phyloP scores from a whole-genome alignment of 2,888 invertebrate genomes.

The Seira ritae region DNA sequence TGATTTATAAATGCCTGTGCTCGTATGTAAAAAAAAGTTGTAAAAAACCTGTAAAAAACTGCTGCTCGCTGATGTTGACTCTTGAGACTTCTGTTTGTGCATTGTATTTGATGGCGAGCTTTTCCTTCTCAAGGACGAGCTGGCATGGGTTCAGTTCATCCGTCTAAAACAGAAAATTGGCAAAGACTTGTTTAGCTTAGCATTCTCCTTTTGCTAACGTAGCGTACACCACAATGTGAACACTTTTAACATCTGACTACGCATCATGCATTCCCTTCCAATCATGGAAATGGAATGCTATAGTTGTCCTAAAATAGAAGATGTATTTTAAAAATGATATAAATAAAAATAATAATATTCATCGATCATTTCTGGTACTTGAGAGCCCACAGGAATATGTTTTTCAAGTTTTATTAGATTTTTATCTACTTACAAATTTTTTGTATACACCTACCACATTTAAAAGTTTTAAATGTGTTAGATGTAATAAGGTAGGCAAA shows the following conservation, averaged over 20 bases:
- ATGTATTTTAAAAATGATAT: not conserved
- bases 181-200: conserved; percentile 14
- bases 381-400: not conserved
- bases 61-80: too few species aligned
- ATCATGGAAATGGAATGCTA: conserved; percentile 11
- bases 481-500: too few species aligned
- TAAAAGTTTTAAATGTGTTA: too few species aligned
- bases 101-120: conserved; percentile 25
- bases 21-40: too few species aligned
- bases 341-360: too few species aligned
- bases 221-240: not conserved
- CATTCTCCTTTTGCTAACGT: not conserved
- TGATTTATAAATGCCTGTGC: too few species aligned
- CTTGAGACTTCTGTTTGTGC: not conserved
- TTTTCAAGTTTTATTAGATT: not conserved
- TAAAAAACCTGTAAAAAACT: too few species aligned
- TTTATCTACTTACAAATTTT: too few species aligned
- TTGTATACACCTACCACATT: too few species aligned
- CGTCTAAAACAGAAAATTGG: conserved; percentile 32
- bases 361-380: too few species aligned
- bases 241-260: not conserved
- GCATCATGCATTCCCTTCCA: not conserved
- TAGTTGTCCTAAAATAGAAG: not conserved
- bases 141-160: not conserved
- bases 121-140: conserved; percentile 53